Evolutionary conservation across 2,888 invertebrate genomes (phyloP), one percentile per base, ranked within the genome.

Genomic region (Charanyca ferruginea): DNA sequence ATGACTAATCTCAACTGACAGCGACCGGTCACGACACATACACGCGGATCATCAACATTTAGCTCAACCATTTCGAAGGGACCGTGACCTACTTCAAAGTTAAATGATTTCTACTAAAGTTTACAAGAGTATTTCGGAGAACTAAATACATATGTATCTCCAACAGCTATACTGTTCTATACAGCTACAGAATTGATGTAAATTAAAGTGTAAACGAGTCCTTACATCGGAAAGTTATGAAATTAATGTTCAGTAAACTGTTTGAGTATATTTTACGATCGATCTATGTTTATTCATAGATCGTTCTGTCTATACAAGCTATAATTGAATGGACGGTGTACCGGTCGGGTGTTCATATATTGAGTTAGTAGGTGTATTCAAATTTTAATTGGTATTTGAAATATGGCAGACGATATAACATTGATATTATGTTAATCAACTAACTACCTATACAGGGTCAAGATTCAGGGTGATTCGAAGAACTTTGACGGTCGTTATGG

Each of bases 231-330:
- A 58, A 58, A 45, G 28, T 58, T 49, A 48, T 66, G 11, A 58
- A 58, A 66, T 66, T 41, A 54, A 58, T 74, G 44, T 32, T 58
- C n/a, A 11, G 47, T 49, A 44, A 58, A 49, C 38, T 11, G 32
- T 58, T 49, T 23, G 44, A 35, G 53, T 52, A 22, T 41, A 44
- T 74, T 70, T 54, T 49, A 58, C 53, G 49, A 66, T 74, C 53
- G 44, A 53, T 66, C 18, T 23, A 66, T 74, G 67, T 71, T 66
- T 71, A 74, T 71, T 74, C 53, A 71, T 53, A 20, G 38, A 23
- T 49, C 47, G 38, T 44, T 52, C 53, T 20, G 28, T 8, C 28
- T 47, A 7, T 22, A 53, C 48, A 69, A 66, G 28, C 41, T 44
- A 38, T 53, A 66, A 71, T 58, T 74, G 20, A 74, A 74, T 28